phyloP scores from a whole-genome alignment of 2,888 invertebrate genomes.

The Acanthosepion esculentum region DNA sequence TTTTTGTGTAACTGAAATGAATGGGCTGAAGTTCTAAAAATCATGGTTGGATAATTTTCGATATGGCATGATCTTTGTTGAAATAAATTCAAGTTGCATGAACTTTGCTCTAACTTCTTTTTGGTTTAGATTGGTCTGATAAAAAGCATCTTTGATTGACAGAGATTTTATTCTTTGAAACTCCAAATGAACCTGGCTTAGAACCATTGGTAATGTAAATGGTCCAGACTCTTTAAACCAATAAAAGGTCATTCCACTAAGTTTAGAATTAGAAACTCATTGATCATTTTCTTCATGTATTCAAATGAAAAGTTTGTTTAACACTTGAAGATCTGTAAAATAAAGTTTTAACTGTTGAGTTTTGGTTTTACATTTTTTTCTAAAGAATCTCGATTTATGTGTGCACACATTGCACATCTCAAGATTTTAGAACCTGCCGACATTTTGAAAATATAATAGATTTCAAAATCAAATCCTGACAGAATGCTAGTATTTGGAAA shows the following conservation, averaged over 20 bases:
- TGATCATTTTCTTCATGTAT: neutral
- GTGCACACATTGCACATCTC: too few species aligned
- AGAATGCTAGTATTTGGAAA: too few species aligned
- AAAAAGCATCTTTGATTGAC: neutral
- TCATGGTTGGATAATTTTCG: slow-evolving; percentile 8
- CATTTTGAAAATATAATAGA: too few species aligned
- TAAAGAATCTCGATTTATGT: too few species aligned
- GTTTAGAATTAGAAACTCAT: neutral
- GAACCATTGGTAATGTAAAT: neutral
- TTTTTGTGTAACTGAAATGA: neutral
- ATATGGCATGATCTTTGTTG: neutral
- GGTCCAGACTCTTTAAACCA: neutral
- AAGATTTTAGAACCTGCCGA: too few species aligned
- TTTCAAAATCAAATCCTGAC: too few species aligned
- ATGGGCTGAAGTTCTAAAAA: neutral
- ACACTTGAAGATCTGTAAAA: neutral
- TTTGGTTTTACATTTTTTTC: neutral
- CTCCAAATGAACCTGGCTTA: neutral
- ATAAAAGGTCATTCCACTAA: neutral
- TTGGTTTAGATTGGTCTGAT: neutral
- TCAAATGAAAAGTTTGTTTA: neutral
- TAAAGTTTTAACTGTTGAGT: neutral
- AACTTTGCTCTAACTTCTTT: neutral
- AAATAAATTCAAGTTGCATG: neutral
- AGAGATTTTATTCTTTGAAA: neutral